Base-by-base conservation (phyloP, 1,140 invertebrate species). In the Apis florea region DNA sequence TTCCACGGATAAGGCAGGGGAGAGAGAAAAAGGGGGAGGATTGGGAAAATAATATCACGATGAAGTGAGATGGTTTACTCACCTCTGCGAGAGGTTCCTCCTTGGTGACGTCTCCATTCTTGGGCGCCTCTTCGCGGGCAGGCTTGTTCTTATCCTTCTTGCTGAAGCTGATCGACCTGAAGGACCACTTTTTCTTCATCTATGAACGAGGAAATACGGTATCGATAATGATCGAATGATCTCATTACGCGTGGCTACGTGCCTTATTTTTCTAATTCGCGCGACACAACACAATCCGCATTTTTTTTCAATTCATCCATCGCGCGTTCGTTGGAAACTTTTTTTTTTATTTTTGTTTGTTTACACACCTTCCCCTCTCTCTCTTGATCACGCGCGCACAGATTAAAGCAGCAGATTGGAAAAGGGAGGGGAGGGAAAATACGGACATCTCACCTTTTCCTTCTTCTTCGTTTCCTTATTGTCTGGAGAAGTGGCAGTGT, bases 141-240 rank as follows among this genome's bases (percentile, higher is more conserved):
- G 96, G 96, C 93, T 97, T 97, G 83, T 95, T 96, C 94, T 97
- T 97, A 89, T 97, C 97, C 92, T 97, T 97, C 92, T 96, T 96
- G 90, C 96, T 96, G 92, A 97, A 97, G 89, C 96, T 97, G 93
- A 97, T 96, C 88, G 95, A 96, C 90, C 97, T 95, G 94, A 97
- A 96, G 84, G 96, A 97, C 96, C 96, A 97, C 94, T 97, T 97
- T 95, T 97, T 97, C 94, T 97, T 97, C 78, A 94, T 91, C 95
- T 95, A 91, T 40, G 90, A 94, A 90, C 79, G 59, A 84, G 74
- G 24, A 82, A 85, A 82, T 40, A 40, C 58, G 24, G 54, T 24
- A 75, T 49, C 66, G 51, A 83, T 85, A 87, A 81, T 69, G 74
- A 86, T 86, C 78, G 61, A 26, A 58, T 40, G 56, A 24, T 59